Evolutionary conservation across 2,888 invertebrate genomes (phyloP).

Genomic region (Arenicola marina): DNA sequence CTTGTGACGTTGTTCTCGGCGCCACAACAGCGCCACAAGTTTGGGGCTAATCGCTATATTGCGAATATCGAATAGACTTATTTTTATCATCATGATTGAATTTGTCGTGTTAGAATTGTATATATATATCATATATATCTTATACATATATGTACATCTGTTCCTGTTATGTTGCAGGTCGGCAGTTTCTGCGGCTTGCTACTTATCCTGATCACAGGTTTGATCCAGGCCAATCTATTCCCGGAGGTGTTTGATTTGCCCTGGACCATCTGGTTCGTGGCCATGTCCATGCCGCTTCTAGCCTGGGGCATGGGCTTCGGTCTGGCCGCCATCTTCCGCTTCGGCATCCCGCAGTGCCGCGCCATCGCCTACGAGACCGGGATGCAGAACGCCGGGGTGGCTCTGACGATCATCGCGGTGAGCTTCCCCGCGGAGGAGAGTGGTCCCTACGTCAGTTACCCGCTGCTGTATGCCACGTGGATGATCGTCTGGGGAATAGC

Average conservation of each 20-base stretch:
- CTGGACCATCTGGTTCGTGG: constrained; percentile 37
- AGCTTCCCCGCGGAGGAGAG: constrained; percentile 34
- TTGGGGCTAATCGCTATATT: too few relatives aligned
- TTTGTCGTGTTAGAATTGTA: too few relatives aligned
- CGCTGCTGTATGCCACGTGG: constrained; percentile 10
- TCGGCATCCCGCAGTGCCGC: constrained; percentile 34
- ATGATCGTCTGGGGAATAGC: constrained; percentile 4
- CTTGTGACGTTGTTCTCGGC: too few relatives aligned
- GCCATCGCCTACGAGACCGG: constrained; percentile 52
- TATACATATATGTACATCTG: too few relatives aligned
- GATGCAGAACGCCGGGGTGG: constrained; percentile 51
- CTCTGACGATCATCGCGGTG: constrained; percentile 46
- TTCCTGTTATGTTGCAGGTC: too few relatives aligned
- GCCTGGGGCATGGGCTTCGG: constrained; percentile 46
- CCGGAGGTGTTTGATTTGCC: constrained; percentile 46
- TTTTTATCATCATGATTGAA: too few relatives aligned
- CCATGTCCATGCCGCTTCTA: constrained; percentile 41
- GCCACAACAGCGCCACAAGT: too few relatives aligned
- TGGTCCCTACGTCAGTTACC: not conserved
- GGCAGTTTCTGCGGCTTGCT: constrained; percentile 47
- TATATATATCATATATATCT: too few relatives aligned
- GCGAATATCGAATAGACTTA: too few relatives aligned
- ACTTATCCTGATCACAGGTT: constrained; percentile 43
- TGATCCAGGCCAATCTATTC: constrained; percentile 44
- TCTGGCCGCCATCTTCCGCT: constrained; percentile 37